Conservation (phyloP, 2,888 invertebrate species). For the Anticlea derivata region DNA sequence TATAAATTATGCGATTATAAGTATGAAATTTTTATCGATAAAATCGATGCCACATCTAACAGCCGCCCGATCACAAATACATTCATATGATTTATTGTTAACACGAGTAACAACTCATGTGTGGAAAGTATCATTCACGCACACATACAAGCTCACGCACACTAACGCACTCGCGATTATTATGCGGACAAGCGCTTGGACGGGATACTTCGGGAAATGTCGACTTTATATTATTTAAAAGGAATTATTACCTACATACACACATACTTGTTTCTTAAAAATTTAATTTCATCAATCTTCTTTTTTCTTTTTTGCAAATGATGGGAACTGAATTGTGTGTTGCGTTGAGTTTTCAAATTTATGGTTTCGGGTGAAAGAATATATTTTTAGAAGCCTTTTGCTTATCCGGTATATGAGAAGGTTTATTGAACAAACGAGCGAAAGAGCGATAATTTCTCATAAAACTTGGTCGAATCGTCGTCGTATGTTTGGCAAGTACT, state of each 20-base stretch:
- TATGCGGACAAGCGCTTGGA: slow-evolving; percentile 50
- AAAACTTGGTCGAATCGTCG: too few species aligned
- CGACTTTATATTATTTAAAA: slow-evolving; percentile 44
- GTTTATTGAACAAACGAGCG: too few species aligned
- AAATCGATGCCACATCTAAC: slow-evolving; percentile 46
- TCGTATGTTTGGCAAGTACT: too few species aligned
- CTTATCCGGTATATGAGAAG: too few species aligned
- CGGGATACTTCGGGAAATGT: slow-evolving; percentile 57
- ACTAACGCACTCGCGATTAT: slow-evolving; percentile 40
- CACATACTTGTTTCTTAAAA: slow-evolving; percentile 36
- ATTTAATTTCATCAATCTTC: slow-evolving; percentile 38
- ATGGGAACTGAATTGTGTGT: slow-evolving; percentile 24
- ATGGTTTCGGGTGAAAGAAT: slow-evolving; percentile 15
- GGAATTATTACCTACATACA: slow-evolving; percentile 39
- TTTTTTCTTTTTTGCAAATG: slow-evolving; percentile 23
- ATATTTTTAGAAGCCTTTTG: too few species aligned
- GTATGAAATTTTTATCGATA: too few species aligned
- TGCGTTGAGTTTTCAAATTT: slow-evolving; percentile 27
- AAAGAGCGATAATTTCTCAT: too few species aligned
- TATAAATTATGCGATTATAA: too few species aligned
- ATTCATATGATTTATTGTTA: slow-evolving; percentile 81
- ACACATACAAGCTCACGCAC: slow-evolving; percentile 47
- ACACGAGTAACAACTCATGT: slow-evolving; percentile 74
- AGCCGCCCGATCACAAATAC: slow-evolving; percentile 74
- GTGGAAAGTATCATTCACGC: slow-evolving; percentile 68